Evolutionary conservation across 2,888 invertebrate genomes (phyloP), one percentile per base, ranked within the genome.

Genomic region (Volucella zonaria): DNA sequence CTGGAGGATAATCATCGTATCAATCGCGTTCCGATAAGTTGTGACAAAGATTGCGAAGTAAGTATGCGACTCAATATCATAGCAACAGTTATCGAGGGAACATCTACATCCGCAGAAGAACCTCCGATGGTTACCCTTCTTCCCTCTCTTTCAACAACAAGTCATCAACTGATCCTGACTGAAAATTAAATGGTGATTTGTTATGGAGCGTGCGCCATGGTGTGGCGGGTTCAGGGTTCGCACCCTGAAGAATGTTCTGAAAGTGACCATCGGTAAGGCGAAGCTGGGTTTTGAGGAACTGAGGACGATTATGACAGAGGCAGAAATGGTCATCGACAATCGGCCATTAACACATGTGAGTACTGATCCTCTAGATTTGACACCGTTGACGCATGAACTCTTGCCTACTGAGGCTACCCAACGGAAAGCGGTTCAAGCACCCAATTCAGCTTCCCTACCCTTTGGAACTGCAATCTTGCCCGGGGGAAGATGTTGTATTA

Each of bases 401-500:
- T 18, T 54, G 54, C 23, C 23, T 54, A 10, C 3, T 54, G 4
- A 54, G 23, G 18, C 54, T 54, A 18, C 18, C 18, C 54, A 18
- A 54, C 23, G 54, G 54, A 15, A 54, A 14, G 10, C 14, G 18
- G 6, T 54, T 8, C 10, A 54, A 54, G 2, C 18, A 18, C 3
- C 54, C 15, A 45, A 45, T 45, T 3, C 45, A 45, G 45, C 45
- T 45, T 23, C 23, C 3, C 23, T 23, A 23, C 23, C 49, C n/a
- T n/a, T 49, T 49, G 49, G 49, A 49, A n/a, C 18, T 54, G 54
- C 54, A 54, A 54, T 54, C 54, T 54, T 18, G 31, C 15, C 54
- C 18, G 54, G 11, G 15, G 6, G 23, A 54, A 18, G 54, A 54
- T 54, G 54, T 54, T 54, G 18, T 10, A 54, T 54, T 45, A 45